A percentile compares a stretch with the other conserved stretches of the same genome.
Conservation (phyloP, 2,888 invertebrate genomes). For the Scaeva pyrastri region DNA sequence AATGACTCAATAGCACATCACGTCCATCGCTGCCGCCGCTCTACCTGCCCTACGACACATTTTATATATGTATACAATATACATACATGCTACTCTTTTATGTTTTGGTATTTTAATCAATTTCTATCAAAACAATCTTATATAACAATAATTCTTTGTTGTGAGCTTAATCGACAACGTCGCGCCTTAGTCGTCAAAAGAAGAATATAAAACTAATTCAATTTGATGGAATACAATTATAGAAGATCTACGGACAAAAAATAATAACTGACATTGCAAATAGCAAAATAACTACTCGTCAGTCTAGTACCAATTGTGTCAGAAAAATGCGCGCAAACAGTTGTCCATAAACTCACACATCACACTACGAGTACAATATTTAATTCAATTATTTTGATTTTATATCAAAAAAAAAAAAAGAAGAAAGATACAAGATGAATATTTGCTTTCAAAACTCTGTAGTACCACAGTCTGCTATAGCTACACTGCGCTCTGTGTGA, state of each 20-base stretch:
- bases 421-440: background rate
- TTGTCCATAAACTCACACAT: slow-evolving; percentile 8
- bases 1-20: slow-evolving; percentile 51
- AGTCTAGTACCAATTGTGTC: slow-evolving; percentile 46
- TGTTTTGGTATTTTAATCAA: slow-evolving; percentile 5
- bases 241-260: background rate
- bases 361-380: slow-evolving; percentile 12
- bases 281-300: slow-evolving; percentile 40
- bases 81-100: too few relatives aligned
- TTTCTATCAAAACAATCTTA: slow-evolving; percentile 42
- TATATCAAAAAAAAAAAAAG: background rate
- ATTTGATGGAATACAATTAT: slow-evolving; percentile 49
- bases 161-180: slow-evolving; percentile 10
- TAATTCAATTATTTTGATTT: slow-evolving; percentile 42
- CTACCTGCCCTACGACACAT: slow-evolving; percentile 1
- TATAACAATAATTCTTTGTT: slow-evolving; percentile 24
- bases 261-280: slow-evolving; percentile 33
- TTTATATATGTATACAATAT: too few relatives aligned
- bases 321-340: slow-evolving; percentile 40
- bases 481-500: background rate
- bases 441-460: slow-evolving; percentile 16
- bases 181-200: slow-evolving; percentile 12
- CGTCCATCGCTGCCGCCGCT: background rate
- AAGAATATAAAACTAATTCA: slow-evolving; percentile 51
- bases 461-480: background rate